Evolutionary conservation across 2,797 vertebrate genomes (phyloP), one percentile per base, ranked within the genome.

Genomic region (Petrocephalus sullivani): DNA sequence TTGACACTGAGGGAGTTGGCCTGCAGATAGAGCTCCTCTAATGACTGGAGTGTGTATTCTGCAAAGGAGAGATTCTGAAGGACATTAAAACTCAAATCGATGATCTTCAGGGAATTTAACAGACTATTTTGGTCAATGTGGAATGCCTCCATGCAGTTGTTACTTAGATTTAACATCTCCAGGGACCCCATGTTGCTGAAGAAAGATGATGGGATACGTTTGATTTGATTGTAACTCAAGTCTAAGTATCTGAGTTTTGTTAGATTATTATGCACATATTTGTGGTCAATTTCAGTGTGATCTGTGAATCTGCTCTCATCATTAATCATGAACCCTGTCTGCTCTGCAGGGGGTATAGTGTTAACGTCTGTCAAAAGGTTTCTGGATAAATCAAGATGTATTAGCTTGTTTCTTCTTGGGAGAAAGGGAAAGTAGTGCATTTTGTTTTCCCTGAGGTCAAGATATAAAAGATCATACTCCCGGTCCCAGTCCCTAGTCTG

Each of bases 391-490:
- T 99, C 97, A 89, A 99, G 92, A 91, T 96, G 94, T 67, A 95
- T 87, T 7, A 99, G 94, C 0, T 93, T 92, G 28, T 98, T 98
- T 37, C 92, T 93, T 0, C 75, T 88, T 0, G 97, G 97, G 7
- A 99, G 94, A 23, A 96, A 91, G 0, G 98, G 98, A 87, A 99
- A 97, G 78, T 92, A 93, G 10, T 93, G 90, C 61, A 99, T 94
- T 91, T 96, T 98, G 91, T 99, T 99, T 92, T 97, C 95, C 58
- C 98, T 97, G 81, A 99, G 93, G 91, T 99, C 98, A 0, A 99
- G 93, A 91, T 91, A 90, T 64, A 92, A 51, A 21, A 99, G 95
- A 33, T 95, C 92, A 49, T 96, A 98, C 16, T 90, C 89, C 0
- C 93, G 88, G 0, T 90, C 87, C 0, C 95, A 95, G 0, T 90